Conservation (phyloP, 1,140 invertebrate species). For the Cryptotermes secundus region DNA sequence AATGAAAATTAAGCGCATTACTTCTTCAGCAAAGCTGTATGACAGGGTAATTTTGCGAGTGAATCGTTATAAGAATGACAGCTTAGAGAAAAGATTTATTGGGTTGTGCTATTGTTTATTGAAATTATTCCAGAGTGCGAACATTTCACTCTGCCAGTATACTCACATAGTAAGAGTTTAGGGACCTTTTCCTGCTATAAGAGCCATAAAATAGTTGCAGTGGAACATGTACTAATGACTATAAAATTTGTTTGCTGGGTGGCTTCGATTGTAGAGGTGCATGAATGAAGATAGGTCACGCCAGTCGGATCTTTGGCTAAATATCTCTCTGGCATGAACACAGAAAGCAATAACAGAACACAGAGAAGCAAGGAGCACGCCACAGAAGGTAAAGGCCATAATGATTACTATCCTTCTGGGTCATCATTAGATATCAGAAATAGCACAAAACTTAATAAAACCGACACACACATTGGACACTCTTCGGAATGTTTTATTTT, state of each 20-base stretch:
- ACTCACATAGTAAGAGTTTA: neutral
- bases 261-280: neutral
- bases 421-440: neutral
- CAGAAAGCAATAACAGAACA: neutral
- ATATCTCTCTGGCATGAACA: slow-evolving; percentile 2
- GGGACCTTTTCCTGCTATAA: neutral
- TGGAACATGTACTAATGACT: slow-evolving; percentile 3
- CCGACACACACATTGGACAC: no score
- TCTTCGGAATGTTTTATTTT: no score
- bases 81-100: neutral
- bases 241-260: neutral
- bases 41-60: no score
- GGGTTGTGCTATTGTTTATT: no score
- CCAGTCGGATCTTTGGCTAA: neutral
- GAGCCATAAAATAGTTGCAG: neutral
- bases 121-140: no score
- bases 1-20: no score
- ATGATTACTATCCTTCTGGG: neutral
- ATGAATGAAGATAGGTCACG: neutral
- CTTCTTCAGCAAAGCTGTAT: no score
- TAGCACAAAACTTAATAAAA: no score
- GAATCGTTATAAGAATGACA: no score
- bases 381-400: neutral
- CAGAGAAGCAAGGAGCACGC: neutral
- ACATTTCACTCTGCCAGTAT: no score